Conservation (phyloP, 2,113 vertebrate genomes). For the Riparia riparia region DNA sequence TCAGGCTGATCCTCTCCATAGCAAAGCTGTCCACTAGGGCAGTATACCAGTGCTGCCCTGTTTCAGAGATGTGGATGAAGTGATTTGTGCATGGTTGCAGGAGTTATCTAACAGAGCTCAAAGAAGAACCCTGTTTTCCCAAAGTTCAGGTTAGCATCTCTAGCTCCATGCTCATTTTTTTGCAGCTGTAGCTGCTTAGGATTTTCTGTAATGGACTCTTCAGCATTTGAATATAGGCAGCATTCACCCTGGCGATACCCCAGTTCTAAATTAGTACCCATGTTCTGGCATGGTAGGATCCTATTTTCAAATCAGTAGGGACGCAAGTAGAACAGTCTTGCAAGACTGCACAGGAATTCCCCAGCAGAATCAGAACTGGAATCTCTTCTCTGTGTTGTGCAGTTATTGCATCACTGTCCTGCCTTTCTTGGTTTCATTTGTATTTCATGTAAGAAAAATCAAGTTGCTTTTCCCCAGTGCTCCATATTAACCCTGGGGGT, state of each 20-base stretch:
- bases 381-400: background rate
- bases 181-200: background rate
- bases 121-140: background rate
- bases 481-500: fast-evolving
- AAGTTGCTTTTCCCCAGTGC: background rate
- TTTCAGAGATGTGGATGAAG: background rate
- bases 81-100: background rate
- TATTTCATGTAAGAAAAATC: background rate
- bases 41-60: background rate
- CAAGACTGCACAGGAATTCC: background rate
- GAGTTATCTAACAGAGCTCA: background rate
- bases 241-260: background rate
- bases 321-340: background rate
- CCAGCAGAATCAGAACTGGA: background rate
- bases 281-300: background rate
- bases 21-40: background rate
- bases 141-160: background rate
- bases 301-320: background rate
- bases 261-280: background rate
- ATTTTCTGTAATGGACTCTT: background rate
- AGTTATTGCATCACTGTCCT: fast-evolving
- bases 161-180: background rate
- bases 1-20: background rate
- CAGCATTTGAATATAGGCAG: background rate
- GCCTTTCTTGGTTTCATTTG: background rate